Evolutionary conservation across 1,140 invertebrate genomes (phyloP), one percentile per base, ranked within the genome.

Genomic region (Drosophila paulistorum): DNA sequence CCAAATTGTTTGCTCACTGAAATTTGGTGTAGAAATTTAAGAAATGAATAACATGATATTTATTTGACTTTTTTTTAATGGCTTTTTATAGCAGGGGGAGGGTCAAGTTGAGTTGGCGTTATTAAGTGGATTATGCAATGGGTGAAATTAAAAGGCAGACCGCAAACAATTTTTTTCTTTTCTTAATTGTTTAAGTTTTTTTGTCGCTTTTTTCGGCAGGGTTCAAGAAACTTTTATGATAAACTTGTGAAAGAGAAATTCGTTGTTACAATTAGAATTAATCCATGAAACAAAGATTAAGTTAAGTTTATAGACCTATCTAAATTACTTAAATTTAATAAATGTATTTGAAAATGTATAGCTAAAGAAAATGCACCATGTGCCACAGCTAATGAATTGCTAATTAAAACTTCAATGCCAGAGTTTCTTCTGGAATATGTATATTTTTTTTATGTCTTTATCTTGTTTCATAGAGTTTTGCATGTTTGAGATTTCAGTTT

Each of bases 31-130:
- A 55, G 68, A 79, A 79, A 81, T 81, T 78, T 78, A 68, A 66
- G 17, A 82, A 71, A 73, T 79, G 65, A 79, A 82, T 87, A 64
- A 73, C 65, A 68, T 73, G 59, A 73, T 87, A 79, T 86, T 76
- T 67, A 39, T 51, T 59, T 48, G 45, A 48, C 45, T 39, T 70
- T 68, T 78, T 64, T 77, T 81, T 63, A 74, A 35, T 17, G 7
- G 13, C 11, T 37, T 33, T 33, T 58, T 58, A 39, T 37, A 10
- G 57, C 9, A 3, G 61, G 54, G 65, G 45, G 68, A 48, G 59
- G 63, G 59, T 48, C 45, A 51, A 51, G 45, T 23, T 20, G 17
- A 69, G 33, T 48, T 45, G 39, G 35, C 74, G 58, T 72, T 60
- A 70, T 74, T 55, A 57, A 64, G 42, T 20, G 51, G 62, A 66